phyloP scores from a whole-genome alignment of 2,888 invertebrate genomes.

The Latrodectus elegans region DNA sequence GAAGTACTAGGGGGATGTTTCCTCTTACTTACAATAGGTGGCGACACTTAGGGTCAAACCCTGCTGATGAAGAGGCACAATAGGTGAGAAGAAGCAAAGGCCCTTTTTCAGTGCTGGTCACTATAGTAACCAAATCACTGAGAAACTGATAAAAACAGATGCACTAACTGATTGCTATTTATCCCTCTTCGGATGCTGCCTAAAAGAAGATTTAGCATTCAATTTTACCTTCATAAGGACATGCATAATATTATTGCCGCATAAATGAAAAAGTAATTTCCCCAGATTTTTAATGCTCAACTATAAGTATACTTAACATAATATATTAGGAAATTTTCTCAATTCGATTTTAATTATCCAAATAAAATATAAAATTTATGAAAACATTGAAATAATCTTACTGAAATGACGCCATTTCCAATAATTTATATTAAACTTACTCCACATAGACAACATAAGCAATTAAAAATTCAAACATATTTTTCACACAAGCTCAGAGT shows the following conservation, averaged over 20 bases:
- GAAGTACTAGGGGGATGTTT: slow-evolving; percentile 47
- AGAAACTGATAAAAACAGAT: slow-evolving; percentile 66
- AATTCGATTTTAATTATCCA: too few relatives aligned
- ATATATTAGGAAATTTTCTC: background rate
- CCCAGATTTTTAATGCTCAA: background rate
- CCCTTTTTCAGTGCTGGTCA: slow-evolving; percentile 53
- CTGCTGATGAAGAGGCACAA: slow-evolving; percentile 64
- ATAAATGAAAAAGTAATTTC: background rate
- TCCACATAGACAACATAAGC: too few relatives aligned
- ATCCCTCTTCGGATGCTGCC: slow-evolving; percentile 65
- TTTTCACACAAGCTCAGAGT: too few relatives aligned
- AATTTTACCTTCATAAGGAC: slow-evolving; percentile 18
- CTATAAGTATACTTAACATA: background rate
- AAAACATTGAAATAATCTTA: too few relatives aligned
- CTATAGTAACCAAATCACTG: slow-evolving; percentile 62
- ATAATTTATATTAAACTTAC: too few relatives aligned
- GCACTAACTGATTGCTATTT: slow-evolving; percentile 64
- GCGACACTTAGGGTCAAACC: slow-evolving; percentile 49
- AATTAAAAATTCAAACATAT: too few relatives aligned
- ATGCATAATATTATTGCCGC: background rate
- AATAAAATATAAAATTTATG: too few relatives aligned
- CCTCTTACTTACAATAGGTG: slow-evolving; percentile 61
- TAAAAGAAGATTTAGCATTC: slow-evolving; percentile 57
- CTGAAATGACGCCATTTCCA: too few relatives aligned
- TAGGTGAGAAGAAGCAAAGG: slow-evolving; percentile 66